These are phyloP conservation scores for Stichodactyla mertensii DNA, from an alignment of 64 coral and sea anemone genomes.

Conservation along the genomic window DNA sequence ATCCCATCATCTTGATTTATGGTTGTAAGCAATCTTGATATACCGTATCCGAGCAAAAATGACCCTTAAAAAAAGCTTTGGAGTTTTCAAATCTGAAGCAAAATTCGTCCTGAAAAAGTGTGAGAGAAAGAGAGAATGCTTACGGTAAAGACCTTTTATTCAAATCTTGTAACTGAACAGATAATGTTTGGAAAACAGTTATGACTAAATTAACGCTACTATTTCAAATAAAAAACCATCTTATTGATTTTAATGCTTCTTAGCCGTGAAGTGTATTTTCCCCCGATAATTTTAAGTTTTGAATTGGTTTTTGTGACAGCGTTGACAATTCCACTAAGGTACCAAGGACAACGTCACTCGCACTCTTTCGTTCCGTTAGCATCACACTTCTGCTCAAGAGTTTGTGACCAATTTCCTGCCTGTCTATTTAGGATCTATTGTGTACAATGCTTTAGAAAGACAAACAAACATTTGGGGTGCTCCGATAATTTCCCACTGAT, in stretches of 20 bases:
- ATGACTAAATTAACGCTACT: too few species aligned
- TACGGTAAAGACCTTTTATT: too few species aligned
- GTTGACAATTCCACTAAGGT: too few species aligned
- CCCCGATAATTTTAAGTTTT: neutral
- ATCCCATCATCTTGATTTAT: neutral
- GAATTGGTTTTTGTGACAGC: too few species aligned
- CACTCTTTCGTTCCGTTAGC: neutral
- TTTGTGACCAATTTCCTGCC: neutral
- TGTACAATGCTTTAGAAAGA: neutral
- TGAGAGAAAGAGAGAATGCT: too few species aligned
- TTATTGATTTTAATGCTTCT: neutral
- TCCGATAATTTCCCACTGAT: neutral
- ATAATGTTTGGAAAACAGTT: too few species aligned
- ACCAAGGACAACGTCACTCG: neutral
- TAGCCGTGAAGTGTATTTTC: neutral
- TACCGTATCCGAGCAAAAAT: too few species aligned
- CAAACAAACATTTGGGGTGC: constrained; percentile 16
- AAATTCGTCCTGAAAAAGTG: too few species aligned
- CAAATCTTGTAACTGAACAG: too few species aligned
- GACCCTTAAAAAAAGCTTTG: too few species aligned
- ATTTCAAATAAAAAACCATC: too few species aligned
- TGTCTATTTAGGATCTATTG: neutral
- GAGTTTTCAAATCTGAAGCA: too few species aligned
- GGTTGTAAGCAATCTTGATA: neutral
- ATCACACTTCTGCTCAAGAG: constrained; percentile 8